phyloP scores from a whole-genome alignment of 2,113 vertebrate genomes.

The Antechinus stuartii region DNA sequence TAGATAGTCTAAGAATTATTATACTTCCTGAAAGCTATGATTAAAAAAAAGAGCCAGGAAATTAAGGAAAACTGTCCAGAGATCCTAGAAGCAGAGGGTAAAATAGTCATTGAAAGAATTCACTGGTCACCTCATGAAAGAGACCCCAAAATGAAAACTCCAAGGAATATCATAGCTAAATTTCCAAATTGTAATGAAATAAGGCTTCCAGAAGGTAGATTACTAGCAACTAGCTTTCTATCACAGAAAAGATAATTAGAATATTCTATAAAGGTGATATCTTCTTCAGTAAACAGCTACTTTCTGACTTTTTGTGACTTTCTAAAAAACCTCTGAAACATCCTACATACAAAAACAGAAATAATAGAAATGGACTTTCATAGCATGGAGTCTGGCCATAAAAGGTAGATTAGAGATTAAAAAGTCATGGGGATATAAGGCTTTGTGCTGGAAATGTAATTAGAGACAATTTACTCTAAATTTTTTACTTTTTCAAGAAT shows the following conservation, averaged over 20 bases:
- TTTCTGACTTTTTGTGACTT: conserved; percentile 63
- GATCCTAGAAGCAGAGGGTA: too few species aligned
- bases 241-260: conserved; percentile 68
- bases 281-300: conserved; percentile 67
- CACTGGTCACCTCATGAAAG: too few species aligned
- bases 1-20: too few species aligned
- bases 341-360: conserved; percentile 53
- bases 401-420: background rate
- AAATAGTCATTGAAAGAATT: too few species aligned
- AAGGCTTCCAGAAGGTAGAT: conserved; percentile 58
- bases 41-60: too few species aligned
- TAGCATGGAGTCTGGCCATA: background rate
- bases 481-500: background rate
- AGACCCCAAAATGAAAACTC: too few species aligned
- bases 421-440: background rate
- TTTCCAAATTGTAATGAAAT: conserved; percentile 42
- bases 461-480: too few species aligned
- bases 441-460: background rate
- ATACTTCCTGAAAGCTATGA: too few species aligned
- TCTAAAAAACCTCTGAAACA: conserved; percentile 34
- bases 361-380: conserved; percentile 60
- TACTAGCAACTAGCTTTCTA: conserved; percentile 73
- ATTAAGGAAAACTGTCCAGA: too few species aligned
- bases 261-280: conserved; percentile 66
- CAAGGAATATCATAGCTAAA: too few species aligned